Conservation (phyloP, 2,797 vertebrate genomes). For the Phataginus tetradactyla region DNA sequence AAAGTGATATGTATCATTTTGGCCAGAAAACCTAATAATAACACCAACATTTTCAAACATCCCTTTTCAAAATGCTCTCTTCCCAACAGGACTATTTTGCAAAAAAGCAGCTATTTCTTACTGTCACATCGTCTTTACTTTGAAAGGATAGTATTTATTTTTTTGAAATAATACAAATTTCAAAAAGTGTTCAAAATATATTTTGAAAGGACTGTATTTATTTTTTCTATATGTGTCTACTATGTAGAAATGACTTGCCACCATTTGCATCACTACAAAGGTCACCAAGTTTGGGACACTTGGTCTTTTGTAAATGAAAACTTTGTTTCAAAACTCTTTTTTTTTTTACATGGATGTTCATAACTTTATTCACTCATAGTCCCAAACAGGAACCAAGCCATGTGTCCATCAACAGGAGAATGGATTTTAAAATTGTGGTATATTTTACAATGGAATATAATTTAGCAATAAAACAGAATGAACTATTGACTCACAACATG, state of each 20-base stretch:
- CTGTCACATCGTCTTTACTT: not conserved
- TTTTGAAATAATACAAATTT: not conserved
- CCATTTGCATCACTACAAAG: not conserved
- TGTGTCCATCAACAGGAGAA: no score
- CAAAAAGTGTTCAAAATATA: not conserved
- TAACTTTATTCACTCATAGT: no score
- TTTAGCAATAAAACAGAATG: no score
- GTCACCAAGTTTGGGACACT: not conserved
- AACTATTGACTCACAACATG: no score
- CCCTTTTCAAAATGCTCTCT: not conserved
- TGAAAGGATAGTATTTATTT: not conserved
- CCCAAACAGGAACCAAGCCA: no score
- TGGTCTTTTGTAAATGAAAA: not conserved
- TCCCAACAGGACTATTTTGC: not conserved
- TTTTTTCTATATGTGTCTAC: not conserved
- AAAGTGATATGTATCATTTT: not conserved
- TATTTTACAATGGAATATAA: no score
- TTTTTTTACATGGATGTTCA: no score
- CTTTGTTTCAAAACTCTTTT: not conserved
- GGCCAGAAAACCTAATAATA: constrained; percentile 39
- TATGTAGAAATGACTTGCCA: not conserved
- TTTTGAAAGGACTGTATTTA: not conserved
- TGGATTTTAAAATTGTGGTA: no score
- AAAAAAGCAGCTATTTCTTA: not conserved
- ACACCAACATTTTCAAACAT: constrained; percentile 1